Base-by-base conservation (phyloP, 1,140 invertebrate genomes). In the Drosophila nasuta region DNA sequence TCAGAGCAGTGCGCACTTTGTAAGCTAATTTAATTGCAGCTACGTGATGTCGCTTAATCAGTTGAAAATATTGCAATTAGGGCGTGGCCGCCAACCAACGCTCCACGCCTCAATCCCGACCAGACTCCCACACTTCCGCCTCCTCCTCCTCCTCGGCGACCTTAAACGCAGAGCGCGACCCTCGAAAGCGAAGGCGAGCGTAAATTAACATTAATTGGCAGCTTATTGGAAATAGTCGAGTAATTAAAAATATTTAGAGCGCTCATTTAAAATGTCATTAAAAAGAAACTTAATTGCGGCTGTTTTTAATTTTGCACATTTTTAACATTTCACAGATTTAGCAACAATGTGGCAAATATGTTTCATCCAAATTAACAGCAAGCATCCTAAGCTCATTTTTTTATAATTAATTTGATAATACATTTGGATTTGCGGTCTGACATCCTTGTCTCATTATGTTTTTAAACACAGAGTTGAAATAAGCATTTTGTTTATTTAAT, bases 11-110 rank as follows among this genome's bases (percentile, higher is more conserved):
- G 58, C 72, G 30, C 73, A 74, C 57, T 74, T 77, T 77, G 68
- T 69, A 83, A 71, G 73, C 81, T 85, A 83, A 83, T 83, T 83
- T 83, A 83, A 83, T 83, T 83, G 74, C 77, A 75, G 77, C 68
- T 71, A 83, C 81, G 81, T 83, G 81, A 74, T 67, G 76, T 85
- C 67, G 81, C 76, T 76, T 79, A 79, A 77, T 72, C 67, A 75
- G 73, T 33, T 56, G 58, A 71, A 75, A 75, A 75, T 75, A 75
- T 75, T 75, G 60, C 60, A 71, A 75, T 75, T 71, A 65, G 68
- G 73, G 73, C 60, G 68, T 64, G 68, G 72, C 58, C 45, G 8
- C 7, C 35, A 38, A 10, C 13, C n/a, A 45, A 28, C 17, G 38
- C 6, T 38, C 35, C 35, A 25, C 20, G 35, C 62, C 62, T n/a